Percentiles rank a stretch among this genome's conserved stretches.
phyloP scores from a whole-genome alignment of 2,888 invertebrate genomes.

The Proisotoma minuta region DNA sequence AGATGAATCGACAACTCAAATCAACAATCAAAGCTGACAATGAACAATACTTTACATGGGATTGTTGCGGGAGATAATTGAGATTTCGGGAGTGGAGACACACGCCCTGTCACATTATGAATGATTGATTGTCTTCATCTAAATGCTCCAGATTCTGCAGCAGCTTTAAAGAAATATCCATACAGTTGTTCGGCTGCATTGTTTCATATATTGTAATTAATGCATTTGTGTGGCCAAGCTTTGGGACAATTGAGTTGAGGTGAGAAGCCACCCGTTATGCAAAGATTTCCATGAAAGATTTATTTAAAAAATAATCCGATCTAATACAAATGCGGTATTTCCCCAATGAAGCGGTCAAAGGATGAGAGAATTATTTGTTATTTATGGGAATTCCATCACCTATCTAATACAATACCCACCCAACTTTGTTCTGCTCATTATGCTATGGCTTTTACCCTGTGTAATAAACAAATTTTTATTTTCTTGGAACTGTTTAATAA shows the following conservation, averaged over 20 bases:
- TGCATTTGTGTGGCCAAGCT: slow-evolving; percentile 3
- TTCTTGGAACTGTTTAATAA: too few species aligned
- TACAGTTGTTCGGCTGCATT: too few species aligned
- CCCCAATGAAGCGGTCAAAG: neutral
- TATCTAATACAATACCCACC: too few species aligned
- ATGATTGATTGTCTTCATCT: slow-evolving; percentile 1
- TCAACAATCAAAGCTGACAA: neutral
- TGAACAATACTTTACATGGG: neutral
- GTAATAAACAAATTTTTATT: too few species aligned
- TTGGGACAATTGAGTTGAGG: neutral
- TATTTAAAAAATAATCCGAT: too few species aligned
- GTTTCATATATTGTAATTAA: too few species aligned
- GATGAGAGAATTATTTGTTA: neutral
- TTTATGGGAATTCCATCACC: slow-evolving; percentile 1
- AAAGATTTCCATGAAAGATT: neutral
- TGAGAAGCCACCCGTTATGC: too few species aligned
- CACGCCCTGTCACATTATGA: neutral
- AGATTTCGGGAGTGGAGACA: slow-evolving; percentile 1
- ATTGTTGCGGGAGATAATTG: neutral
- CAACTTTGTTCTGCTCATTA: too few species aligned
- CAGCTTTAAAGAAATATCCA: neutral
- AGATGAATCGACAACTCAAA: neutral
- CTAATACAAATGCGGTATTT: too few species aligned
- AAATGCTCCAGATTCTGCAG: neutral
- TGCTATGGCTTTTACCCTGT: too few species aligned